These are phyloP conservation scores for Anthopleura xanthogrammica DNA, from an alignment of 92 coral and sea anemone species.

Conservation along the genomic window DNA sequence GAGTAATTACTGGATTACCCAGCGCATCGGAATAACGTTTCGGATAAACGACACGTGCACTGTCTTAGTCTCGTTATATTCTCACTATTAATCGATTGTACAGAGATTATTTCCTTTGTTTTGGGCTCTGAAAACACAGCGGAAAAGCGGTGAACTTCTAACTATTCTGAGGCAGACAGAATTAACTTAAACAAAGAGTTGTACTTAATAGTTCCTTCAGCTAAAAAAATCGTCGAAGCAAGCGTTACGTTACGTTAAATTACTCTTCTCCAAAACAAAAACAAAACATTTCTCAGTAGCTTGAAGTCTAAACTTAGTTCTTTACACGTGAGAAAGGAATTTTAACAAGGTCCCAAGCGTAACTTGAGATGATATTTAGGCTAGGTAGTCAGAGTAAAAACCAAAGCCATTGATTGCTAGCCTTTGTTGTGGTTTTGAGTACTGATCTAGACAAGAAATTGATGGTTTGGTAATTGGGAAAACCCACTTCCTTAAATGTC, in stretches of 20 bases:
- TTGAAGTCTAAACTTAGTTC: conserved; percentile 15
- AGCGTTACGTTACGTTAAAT: background rate
- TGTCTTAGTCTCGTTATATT: background rate
- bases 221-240: background rate
- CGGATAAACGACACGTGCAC: conserved; percentile 2
- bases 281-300: background rate
- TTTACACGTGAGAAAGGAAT: conserved; percentile 28
- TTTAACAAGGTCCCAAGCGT: conserved; percentile 35
- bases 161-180: background rate
- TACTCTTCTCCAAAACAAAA: background rate
- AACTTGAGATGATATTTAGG: conserved; percentile 15
- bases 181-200: background rate
- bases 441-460: conserved; percentile 6
- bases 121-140: background rate
- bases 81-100: background rate
- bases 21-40: conserved; percentile 2
- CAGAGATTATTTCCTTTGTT: background rate
- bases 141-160: background rate
- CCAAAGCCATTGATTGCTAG: conserved; percentile 14
- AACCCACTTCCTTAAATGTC: conserved; percentile 19
- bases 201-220: background rate
- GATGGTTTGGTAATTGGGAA: conserved; percentile 25
- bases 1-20: conserved; percentile 11
- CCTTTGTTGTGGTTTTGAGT: conserved; percentile 24
- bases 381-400: conserved; percentile 12